Percentiles rank a stretch among this genome's conserved stretches.
phyloP scores from a whole-genome alignment of 2,113 vertebrate genomes.

The Pachycephala philippinensis region DNA sequence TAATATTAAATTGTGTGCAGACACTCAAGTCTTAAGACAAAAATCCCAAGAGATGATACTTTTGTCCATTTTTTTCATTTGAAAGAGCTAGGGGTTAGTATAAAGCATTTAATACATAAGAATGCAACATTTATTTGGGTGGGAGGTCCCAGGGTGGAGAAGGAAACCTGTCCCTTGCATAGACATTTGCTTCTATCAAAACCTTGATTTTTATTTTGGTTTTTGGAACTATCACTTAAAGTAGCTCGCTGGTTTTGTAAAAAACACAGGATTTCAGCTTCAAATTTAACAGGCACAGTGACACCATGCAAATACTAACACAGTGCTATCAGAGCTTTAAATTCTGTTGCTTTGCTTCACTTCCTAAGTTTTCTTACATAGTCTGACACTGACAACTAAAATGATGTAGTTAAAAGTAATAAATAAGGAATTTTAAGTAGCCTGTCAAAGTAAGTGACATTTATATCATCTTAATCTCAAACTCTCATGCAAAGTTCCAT shows the following conservation, averaged over 20 bases:
- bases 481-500: conserved; percentile 9
- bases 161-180: background rate
- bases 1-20: background rate
- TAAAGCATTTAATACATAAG: background rate
- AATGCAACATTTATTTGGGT: background rate
- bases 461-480: background rate
- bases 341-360: conserved; percentile 1
- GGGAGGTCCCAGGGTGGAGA: background rate
- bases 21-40: background rate
- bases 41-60: background rate
- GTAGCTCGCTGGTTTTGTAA: background rate
- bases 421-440: conserved; percentile 49
- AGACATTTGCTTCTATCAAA: background rate
- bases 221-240: background rate
- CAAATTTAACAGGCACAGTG: background rate
- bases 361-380: conserved; percentile 7
- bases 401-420: conserved; percentile 41
- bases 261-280: background rate
- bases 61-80: background rate
- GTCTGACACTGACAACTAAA: conserved; percentile 32
- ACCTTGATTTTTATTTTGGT: background rate
- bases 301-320: background rate
- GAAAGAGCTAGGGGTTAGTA: background rate
- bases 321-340: background rate
- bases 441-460: conserved; percentile 42